Base-by-base conservation (phyloP, 2,113 vertebrate genomes). In the Dinomys branickii region DNA sequence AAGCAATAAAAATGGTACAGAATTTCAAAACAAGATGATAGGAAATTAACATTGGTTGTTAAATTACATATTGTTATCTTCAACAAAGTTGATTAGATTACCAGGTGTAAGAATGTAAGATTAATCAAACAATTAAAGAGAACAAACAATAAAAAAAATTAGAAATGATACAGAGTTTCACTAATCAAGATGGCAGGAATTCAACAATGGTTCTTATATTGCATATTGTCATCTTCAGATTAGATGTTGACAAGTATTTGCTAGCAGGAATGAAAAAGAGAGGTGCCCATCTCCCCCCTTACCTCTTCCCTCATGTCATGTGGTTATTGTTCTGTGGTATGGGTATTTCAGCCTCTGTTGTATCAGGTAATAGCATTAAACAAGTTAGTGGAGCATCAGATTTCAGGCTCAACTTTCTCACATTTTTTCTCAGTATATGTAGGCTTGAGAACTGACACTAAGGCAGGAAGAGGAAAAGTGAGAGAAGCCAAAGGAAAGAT, bases 351-450 rank as follows among this genome's bases (percentile, higher is more conserved):
- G 96, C 95, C 97, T 97, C 54, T 33, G 8, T 97, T 69, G 83
- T 84, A 93, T 94, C 91, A 47, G 65, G 88, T 97, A 98, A 98
- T 98, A 99, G 98, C 98, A 98, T 97, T 97, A 98, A 96, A 98
- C 98, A 98, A 98, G 98, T 98, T 98, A 95, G 71, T 7, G 52
- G 0, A 61, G 98, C 95, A 97, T 99, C 98, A n/a, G 96, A 96
- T 98, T 99, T 98, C 99, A 98, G 88, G 91, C 94, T 47, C 63
- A 96, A 97, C 98, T 97, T 98, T 98, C 89, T 90, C 95, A 95
- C 98, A 97, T 96, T 90, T 97, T 97, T 98, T 98, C 98, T 98
- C 96, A 61, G 98, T 98, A 98, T 96, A 96, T n/a, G n/a, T 98
- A 98, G 97, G 96, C 95, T 97, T 95, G 95, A 85, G 98, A 97